phyloP scores from a whole-genome alignment of 2,888 invertebrate genomes.

The Pristionchus entomophagus region DNA sequence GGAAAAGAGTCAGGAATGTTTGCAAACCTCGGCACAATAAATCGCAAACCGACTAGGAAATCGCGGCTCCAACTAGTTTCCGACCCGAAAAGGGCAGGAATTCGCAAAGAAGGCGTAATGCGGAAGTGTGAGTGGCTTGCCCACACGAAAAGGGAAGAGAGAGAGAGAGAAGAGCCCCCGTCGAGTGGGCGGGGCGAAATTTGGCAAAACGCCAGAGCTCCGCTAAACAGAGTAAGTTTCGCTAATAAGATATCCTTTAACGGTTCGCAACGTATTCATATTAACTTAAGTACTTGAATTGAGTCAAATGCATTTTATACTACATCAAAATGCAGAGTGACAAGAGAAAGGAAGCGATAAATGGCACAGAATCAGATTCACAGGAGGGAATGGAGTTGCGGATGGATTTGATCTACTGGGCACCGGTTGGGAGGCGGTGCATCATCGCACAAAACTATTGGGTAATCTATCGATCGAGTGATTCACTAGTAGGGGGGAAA shows the following conservation, averaged over 20 bases:
- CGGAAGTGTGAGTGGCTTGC: too few relatives aligned
- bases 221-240: background rate
- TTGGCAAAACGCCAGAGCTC: conserved; percentile 22
- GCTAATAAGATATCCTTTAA: background rate
- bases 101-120: conserved; percentile 2
- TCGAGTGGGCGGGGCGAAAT: background rate
- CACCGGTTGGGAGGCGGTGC: too few relatives aligned
- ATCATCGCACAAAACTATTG: too few relatives aligned
- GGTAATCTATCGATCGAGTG: background rate
- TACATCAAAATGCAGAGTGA: conserved; percentile 25
- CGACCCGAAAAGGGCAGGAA: background rate
- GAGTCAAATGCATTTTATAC: conserved; percentile 27
- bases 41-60: background rate
- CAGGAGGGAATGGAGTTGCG: background rate
- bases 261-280: background rate
- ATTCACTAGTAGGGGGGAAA: background rate
- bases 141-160: conserved; percentile 17
- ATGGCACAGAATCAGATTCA: conserved; percentile 34
- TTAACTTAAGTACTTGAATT: background rate
- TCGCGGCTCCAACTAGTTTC: background rate
- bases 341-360: background rate
- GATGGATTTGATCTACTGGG: background rate
- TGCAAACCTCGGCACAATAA: background rate
- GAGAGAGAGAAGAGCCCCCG: conserved; percentile 12
- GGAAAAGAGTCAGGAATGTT: too few relatives aligned